Evolutionary conservation across 2,888 invertebrate genomes (phyloP).

Genomic region (Nomada lathburiana): DNA sequence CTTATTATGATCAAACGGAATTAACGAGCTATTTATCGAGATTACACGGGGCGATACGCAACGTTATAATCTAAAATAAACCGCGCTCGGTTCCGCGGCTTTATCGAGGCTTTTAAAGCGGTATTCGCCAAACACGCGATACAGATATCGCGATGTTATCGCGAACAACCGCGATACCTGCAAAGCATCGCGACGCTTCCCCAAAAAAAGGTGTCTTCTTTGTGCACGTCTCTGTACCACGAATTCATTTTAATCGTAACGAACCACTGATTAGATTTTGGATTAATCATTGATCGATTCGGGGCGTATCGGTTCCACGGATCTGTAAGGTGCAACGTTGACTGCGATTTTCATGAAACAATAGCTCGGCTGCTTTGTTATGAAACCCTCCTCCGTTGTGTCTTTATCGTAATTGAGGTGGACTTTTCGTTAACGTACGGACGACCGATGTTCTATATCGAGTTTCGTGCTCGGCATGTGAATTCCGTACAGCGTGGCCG

Average conservation of each 20-base stretch:
- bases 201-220: constrained; percentile 1
- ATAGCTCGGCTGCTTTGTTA: background rate
- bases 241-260: background rate
- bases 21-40: constrained; percentile 64
- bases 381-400: too few species aligned
- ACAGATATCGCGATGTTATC: constrained; percentile 42
- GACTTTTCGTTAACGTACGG: too few species aligned
- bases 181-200: constrained; percentile 3
- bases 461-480: too few species aligned
- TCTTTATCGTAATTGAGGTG: too few species aligned
- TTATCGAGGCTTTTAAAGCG: constrained; percentile 46
- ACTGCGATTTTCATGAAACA: background rate
- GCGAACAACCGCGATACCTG: constrained; percentile 24
- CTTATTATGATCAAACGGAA: constrained; percentile 60
- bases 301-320: background rate
- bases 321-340: background rate
- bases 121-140: constrained; percentile 43
- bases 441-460: too few species aligned
- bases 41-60: constrained; percentile 55
- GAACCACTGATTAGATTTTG: constrained; percentile 14
- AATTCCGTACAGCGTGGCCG: too few species aligned
- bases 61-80: constrained; percentile 61
- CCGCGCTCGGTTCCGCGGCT: constrained; percentile 31
- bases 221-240: background rate
- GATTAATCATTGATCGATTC: background rate